Evolutionary conservation across 2,888 invertebrate genomes (phyloP), one percentile per base, ranked within the genome.

Genomic region (Tachina grossa): DNA sequence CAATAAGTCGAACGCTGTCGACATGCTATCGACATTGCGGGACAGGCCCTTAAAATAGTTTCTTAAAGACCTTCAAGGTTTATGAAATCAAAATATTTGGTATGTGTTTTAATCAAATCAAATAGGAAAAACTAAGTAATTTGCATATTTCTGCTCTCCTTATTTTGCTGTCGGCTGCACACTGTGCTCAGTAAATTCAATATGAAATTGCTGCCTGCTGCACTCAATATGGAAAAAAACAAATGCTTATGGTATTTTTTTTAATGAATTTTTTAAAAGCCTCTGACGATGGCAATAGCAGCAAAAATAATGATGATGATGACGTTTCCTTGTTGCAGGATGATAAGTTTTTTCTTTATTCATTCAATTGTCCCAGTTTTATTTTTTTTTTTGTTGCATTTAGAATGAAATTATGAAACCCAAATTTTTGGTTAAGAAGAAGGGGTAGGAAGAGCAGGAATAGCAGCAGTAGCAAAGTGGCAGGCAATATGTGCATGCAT

Each of bases 231-330:
- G 47, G 47, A 45, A 71, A 57, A n/a, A 57, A 69, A 43, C 13
- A 47, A 14, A 65, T 31, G 31, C 9, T 10, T 11, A 49, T 82
- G 51, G 41, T 66, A 53, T 22, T 80, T 76, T 66, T 59, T 41
- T 57, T 78, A 41, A 22, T 74, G n/a, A n/a, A 19, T 16, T 72
- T 9, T 72, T 78, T 19, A 63, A 51, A 71, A 55, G 69, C 47
- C 13, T 59, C 55, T 69, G 59, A 57, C 61, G 68, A 53, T 41
- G 83, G 19, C 63, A 59, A 53, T 51, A 51, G 39, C 88, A 88
- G 87, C 43, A 6, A 47, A 45, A 77, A 53, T 88, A 87, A 75
- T 78, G 83, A 86, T 87, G 88, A 59, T 81, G 55, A 71, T 66
- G 78, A 77, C 84, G 85, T 79, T 83, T 76, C 82, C 76, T 77